A percentile compares a stretch with the other conserved stretches of the same genome.
phyloP scores from a whole-genome alignment of 2,113 vertebrate genomes.

The Chrysemys picta region DNA sequence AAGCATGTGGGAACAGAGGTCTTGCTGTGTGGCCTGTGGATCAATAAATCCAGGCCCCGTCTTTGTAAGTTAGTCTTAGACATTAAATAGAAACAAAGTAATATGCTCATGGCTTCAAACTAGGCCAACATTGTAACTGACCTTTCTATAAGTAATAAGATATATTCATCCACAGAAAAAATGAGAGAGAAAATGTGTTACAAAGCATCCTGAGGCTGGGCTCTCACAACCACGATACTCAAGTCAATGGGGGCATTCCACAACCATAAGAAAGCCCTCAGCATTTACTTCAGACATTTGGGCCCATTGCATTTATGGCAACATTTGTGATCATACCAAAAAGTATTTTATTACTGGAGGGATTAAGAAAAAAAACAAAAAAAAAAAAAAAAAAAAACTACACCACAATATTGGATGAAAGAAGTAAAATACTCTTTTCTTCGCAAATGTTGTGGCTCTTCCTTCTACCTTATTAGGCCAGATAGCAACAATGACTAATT shows the following conservation, averaged over 20 bases:
- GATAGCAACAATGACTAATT: neutral
- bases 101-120: neutral
- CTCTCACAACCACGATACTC: neutral
- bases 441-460: neutral
- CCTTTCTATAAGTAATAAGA: neutral
- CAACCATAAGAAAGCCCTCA: accelerated
- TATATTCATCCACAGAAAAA: neutral
- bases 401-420: neutral
- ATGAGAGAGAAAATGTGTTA: neutral
- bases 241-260: neutral
- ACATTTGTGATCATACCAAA: neutral
- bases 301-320: neutral
- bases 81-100: slow-evolving; percentile 13
- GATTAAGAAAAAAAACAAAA: neutral
- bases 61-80: neutral
- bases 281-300: neutral
- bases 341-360: neutral
- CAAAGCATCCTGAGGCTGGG: neutral
- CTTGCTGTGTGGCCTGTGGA: neutral
- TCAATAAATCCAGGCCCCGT: neutral
- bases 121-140: neutral
- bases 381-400: too few relatives aligned
- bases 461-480: neutral
- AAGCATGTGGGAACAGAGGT: neutral
- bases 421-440: neutral